These are phyloP conservation scores for Drosophila bipectinata DNA, from an alignment of 1,140 invertebrate genomes.

Conservation along the genomic window DNA sequence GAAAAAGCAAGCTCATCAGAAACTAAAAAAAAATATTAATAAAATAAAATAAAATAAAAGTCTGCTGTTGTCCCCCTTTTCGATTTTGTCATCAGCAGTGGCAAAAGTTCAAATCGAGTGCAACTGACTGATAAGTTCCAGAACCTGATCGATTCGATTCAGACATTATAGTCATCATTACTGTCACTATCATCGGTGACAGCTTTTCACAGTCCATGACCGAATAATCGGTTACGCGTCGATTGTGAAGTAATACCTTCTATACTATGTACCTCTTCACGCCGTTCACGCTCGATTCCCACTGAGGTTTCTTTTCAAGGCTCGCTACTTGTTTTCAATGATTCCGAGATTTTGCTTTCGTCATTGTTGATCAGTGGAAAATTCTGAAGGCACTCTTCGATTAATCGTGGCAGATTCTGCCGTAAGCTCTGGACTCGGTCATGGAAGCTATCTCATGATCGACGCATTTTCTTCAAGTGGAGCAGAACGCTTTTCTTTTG, in stretches of 20 bases:
- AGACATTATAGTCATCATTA: conserved; percentile 19
- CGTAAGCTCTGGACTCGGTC: conserved; percentile 11
- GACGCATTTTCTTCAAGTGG: conserved; percentile 4
- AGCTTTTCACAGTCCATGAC: conserved; percentile 9
- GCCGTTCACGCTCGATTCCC: neutral
- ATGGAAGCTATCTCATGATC: conserved; percentile 24
- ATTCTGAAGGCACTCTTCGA: conserved; percentile 33
- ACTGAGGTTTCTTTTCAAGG: conserved; percentile 5
- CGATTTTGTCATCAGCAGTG: conserved; percentile 23
- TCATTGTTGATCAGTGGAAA: conserved; percentile 58
- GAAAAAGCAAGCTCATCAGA: conserved; percentile 8
- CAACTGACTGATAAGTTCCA: conserved; percentile 26
- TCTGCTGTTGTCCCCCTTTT: conserved; percentile 5
- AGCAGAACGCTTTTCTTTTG: conserved; percentile 4
- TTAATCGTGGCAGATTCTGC: conserved; percentile 3
- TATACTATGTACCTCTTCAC: neutral
- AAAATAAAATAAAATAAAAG: neutral
- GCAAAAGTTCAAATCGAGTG: conserved; percentile 28
- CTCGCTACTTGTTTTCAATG: conserved; percentile 10
- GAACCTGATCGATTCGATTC: conserved; percentile 5
- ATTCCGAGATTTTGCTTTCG: conserved; percentile 39
- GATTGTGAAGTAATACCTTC: conserved; percentile 7
- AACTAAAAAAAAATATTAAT: neutral
- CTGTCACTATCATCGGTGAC: conserved; percentile 22
- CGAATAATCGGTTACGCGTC: conserved; percentile 33